Evolutionary conservation across 2,888 invertebrate genomes (phyloP), one percentile per base, ranked within the genome.

Genomic region (Aleiodes alternator): DNA sequence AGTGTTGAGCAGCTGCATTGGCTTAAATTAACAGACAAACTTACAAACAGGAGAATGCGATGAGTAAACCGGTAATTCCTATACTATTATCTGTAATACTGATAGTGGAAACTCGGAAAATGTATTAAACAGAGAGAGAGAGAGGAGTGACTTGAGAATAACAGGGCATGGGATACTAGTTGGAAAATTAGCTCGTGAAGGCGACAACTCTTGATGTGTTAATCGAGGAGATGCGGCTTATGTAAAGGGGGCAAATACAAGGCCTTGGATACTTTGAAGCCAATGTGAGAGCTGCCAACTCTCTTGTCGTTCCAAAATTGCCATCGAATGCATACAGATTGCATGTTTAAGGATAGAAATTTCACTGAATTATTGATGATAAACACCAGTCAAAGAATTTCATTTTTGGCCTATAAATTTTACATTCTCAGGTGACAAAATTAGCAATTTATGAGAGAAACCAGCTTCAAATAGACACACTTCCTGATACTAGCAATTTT

Each of bases 261-360:
- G 43, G 56, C 70, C 43, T 70, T 34, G 56, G 57, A 29, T 50
- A n/a, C 50, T 50, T 16, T 14, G 23, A 31, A 29, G n/a, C 34
- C 29, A 12, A 61, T 31, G 23, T 66, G 23, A 23, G 23, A 23
- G 12, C 43, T 29, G 9, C 38, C 11, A 43, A 43, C 34, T 9
- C 43, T 43, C 43, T 43, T 8, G 43, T 43, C 12, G 43, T 31
- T 43, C 48, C 48, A 48, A 38, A 70, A 70, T 43, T 61, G 51
- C 59, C 69, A 75, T 75, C 64, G 48, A 55, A 50, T 75, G 74
- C 69, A 75, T 75, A 75, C 55, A 75, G 43, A 75, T 75, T 75
- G 74, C 69, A 16, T 74, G 57, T 34, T 74, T 74, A 74, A 74
- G 14, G 69, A 14, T n/a, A 68, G 43, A 43, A 11, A 11, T 11